Evolutionary conservation across 2,113 vertebrate species (phyloP), one percentile per base, ranked within the genome.

Genomic region (Sarotherodon lohbergeri): DNA sequence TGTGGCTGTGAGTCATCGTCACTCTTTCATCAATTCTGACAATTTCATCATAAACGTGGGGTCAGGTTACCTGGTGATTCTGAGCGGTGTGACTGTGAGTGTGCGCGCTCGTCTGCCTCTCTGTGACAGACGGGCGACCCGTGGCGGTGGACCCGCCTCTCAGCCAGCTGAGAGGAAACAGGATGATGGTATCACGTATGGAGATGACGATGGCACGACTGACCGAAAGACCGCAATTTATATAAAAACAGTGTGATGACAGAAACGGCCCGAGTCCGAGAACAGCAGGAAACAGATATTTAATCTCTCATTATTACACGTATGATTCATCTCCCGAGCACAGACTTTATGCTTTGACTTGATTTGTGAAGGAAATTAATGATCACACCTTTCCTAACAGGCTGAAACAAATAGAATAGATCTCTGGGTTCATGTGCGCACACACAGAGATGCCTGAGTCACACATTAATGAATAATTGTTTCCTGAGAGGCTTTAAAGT

Each of bases 381-480:
- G 12, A 50, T 87, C 43, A 52, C 29, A 66, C 17, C 10, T 52
- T 46, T 24, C 39, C 24, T 29, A 82, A 52, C 54, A 39, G 73
- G 55, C 29, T 34, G 34, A 83, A 10, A 68, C 13, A 85, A 81
- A 80, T 22, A 66, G 24, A 79, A 52, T 8, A 11, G 12, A 83
- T 52, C 50, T 41, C 4, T 13, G 14, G 7, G 50, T 87, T 78
- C 79, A 84, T 85, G 54, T 19, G 82, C 81, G n/a, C 78, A 24
- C 46, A 86, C 54, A 59, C 16, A 80, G 61, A 73, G 61, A 86
- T 83, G 54, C 86, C 61, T 90, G 90, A 93, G 59, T 91, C 88
- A 93, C 83, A 87, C 68, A 46, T 81, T 89, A 86, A 91, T 52
- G 84, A 85, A 91, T 89, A 88, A 59, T 50, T 57, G 56, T 43